Base-by-base conservation (phyloP, 2,888 invertebrate species). In the Eilema caniola region DNA sequence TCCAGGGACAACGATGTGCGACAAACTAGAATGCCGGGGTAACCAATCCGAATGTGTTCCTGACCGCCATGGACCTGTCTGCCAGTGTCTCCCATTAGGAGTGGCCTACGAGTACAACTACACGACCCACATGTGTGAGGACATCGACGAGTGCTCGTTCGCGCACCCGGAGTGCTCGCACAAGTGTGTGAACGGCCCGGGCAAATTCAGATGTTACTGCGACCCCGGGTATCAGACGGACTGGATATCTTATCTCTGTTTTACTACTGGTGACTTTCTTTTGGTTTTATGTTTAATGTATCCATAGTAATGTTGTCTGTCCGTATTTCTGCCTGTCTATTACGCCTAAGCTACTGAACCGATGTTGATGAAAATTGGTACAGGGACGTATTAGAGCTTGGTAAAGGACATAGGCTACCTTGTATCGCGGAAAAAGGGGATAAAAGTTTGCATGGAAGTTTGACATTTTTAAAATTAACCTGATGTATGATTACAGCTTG, bases 101-200 rank as follows among this genome's bases (percentile, higher is more conserved):
- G 7, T 96, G 95, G 72, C 90, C 87, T 77, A 81, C 77, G 62
- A 84, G 74, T 89, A 88, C 87, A 85, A 94, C 83, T 85, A 87
- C 69, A 86, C 86, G n/a, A 90, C 89, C 0, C 78, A 84, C 0
- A 41, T 28, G 2, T 96, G 96, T 76, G 85, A 90, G 75, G 97
- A 97, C 80, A 92, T 97, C 5, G 92, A 98, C 84, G 97, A 97
- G 82, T 98, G 98, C 79, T 89, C 95, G 53, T 86, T 87, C 8
- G 96, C 89, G 0, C 95, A 94, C 74, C 97, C 97, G 0, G 90
- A 95, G 11, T 98, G 98, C 84, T 97, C 97, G 66, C 98, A 98
- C 76, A 89, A 86, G 16, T 98, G 98, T 83, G 81, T 90, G 0
- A 97, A 97, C 78, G 90, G 81, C 0, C 86, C 89, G 0, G 97